Base-by-base conservation (phyloP, 2,113 vertebrate genomes). In the Aspiorhynchus laticeps region DNA sequence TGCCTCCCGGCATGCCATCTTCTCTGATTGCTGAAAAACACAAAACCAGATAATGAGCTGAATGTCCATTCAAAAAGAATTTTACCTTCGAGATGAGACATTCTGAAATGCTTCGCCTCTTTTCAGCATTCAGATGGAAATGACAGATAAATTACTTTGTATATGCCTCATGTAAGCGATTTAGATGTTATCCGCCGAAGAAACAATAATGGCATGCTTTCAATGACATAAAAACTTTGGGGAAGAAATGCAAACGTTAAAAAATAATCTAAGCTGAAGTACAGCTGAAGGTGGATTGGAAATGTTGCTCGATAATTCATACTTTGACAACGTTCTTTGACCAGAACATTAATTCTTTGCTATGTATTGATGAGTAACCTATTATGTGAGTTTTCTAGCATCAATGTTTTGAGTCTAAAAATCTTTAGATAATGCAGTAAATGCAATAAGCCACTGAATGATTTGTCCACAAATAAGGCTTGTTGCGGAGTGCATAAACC, bases 1-100 rank as follows among this genome's bases (percentile, higher is more conserved):
- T 95, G 84, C 98, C 98, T 91, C 98, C 98, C 1, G 98, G 98
- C 98, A 99, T 99, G 87, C 98, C 98, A 91, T 99, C 98, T 92
- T 99, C 98, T 92, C 98, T 96, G 94, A 99, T 99, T 92, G 98
- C 98, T 99, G 75, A 28, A 85, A 90, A 3, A 87, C 15, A 59
- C 11, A 83, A 28, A 38, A 53, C 17, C 26, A 28, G 31, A 36
- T 14, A 24, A 28, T 48, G 9, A 51, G 7, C 10, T 51, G 15
- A 21, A 46, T 8, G 80, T 81, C 14, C 31, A 61, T 65, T 81
- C 10, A 43, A 43, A 43, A 65, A 65, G 1, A 19, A 67, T 46
- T 82, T 67, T 21, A 81, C 38, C 80, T 81, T 65, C 4, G 17
- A 81, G n/a, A 75, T 75, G 65, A 69, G 65, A 36, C 33, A 21